Evolutionary conservation across 2,113 vertebrate species (phyloP).

Genomic region (Sprattus sprattus): DNA sequence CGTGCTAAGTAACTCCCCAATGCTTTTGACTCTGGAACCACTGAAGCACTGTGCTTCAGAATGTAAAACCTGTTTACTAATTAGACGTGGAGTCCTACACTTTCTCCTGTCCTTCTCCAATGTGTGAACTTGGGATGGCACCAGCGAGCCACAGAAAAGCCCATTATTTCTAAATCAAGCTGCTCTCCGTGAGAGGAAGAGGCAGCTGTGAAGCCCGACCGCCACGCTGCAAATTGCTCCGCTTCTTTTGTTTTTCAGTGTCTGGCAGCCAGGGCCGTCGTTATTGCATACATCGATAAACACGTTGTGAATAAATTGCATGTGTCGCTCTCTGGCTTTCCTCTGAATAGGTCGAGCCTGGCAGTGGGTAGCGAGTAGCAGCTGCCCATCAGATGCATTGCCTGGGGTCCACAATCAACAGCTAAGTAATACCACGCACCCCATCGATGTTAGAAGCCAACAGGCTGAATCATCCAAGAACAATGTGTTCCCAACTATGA

Average conservation of each 20-base stretch:
- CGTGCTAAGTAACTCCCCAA: not conserved
- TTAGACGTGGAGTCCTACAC: not conserved
- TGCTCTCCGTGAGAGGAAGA: not conserved
- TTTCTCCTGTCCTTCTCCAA: not conserved
- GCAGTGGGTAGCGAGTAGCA: not conserved
- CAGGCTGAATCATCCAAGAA: not conserved
- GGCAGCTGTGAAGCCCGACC: not conserved
- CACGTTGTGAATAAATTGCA: not conserved
- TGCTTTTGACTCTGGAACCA: not conserved
- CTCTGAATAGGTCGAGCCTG: not conserved
- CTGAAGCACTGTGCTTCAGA: not conserved
- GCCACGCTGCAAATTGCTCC: slow-evolving; percentile 31
- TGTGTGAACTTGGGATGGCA: not conserved
- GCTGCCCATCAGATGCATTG: slow-evolving; percentile 4
- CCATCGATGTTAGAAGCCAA: not conserved
- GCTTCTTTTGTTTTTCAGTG: slow-evolving; percentile 31
- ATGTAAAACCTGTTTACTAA: not conserved
- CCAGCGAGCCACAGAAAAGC: not conserved
- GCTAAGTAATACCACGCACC: not conserved
- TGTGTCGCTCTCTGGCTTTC: not conserved
- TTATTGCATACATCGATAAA: not conserved
- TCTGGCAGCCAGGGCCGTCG: not conserved
- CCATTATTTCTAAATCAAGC: slow-evolving; percentile 25
- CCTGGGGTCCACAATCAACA: not conserved
- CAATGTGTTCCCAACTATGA: not conserved